These are phyloP conservation scores for Margarornis squamiger DNA, from an alignment of 2,797 vertebrate species.

Conservation along the genomic window DNA sequence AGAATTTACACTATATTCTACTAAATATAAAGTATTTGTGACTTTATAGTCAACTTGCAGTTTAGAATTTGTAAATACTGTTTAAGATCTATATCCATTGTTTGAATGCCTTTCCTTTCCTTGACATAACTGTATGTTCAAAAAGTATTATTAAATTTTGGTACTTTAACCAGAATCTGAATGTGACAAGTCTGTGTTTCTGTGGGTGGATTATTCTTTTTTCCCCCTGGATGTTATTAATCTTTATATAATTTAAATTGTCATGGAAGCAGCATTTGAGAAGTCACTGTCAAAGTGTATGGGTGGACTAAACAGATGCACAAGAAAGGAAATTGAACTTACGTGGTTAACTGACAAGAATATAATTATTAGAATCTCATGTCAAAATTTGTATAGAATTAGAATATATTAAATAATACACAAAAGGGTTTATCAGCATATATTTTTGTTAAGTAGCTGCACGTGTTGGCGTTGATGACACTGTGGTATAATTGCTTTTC, in stretches of 20 bases:
- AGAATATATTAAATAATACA: neutral
- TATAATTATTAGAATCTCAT: neutral
- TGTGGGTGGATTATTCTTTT: neutral
- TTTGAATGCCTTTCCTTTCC: constrained; percentile 63
- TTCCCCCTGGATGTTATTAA: neutral
- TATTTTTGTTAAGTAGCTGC: neutral
- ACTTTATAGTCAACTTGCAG: constrained; percentile 61
- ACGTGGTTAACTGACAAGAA: neutral
- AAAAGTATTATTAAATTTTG: constrained; percentile 71
- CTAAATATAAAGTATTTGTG: constrained; percentile 58
- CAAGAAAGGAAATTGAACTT: neutral
- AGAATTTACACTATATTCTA: constrained; percentile 64
- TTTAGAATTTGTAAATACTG: constrained; percentile 57
- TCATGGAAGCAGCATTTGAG: neutral
- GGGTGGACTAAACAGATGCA: neutral
- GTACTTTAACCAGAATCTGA: constrained; percentile 63
- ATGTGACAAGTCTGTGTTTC: neutral
- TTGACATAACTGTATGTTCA: constrained; percentile 59
- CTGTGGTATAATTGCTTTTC: neutral
- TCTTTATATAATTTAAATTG: neutral
- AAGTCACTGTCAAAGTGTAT: neutral
- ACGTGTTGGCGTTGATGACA: neutral
- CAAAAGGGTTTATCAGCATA: neutral
- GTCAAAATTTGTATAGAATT: neutral
- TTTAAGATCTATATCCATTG: constrained; percentile 31